Evolutionary conservation across 2,113 vertebrate species (phyloP), one percentile per base, ranked within the genome.

Genomic region (Tychaedon coryphoeus): DNA sequence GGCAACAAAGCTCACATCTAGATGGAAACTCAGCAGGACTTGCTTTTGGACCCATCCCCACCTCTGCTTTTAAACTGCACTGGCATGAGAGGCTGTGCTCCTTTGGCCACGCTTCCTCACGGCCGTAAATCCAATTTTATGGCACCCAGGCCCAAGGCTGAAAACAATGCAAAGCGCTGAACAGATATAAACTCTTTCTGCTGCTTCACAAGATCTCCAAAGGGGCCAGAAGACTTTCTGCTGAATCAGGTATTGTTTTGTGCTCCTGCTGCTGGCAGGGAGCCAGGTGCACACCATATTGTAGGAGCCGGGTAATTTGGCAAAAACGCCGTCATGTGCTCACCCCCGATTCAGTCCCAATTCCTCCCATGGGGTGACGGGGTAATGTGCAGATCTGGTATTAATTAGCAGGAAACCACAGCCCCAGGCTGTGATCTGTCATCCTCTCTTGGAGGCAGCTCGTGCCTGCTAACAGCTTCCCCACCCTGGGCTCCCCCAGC

Each of bases 241-340:
- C 96, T 97, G 95, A 97, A 80, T 96, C 96, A 97, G 95, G 92
- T 93, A 58, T 80, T 93, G 92, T 93, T 93, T 64, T 94, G 82
- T 92, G 75, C 72, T 95, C 79, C 90, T 1, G 8, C 54, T 0
- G 0, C 81, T 96, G 95, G 95, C 81, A 0, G 71, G 74, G 75
- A 90, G 93, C 95, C 96, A 97, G 91, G 65, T 58, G 67, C 56
- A 47, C 92, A 93, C 96, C 94, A 93, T 94, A 96, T 92, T 93
- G 91, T 88, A 86, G 7, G 38, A 95, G 88, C 92, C 0, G 88
- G 92, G 72, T 94, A 96, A 95, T 97, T 96, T 96, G 96, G 94
- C 96, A 97, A 95, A 95, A 85, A 54, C 0, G 40, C 1, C 24
- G 84, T 94, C 95, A 67, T 94, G 92, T 93, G 91, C 94, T 96